phyloP scores from a whole-genome alignment of 1,140 invertebrate genomes.

The Neuroterus valhalla region DNA sequence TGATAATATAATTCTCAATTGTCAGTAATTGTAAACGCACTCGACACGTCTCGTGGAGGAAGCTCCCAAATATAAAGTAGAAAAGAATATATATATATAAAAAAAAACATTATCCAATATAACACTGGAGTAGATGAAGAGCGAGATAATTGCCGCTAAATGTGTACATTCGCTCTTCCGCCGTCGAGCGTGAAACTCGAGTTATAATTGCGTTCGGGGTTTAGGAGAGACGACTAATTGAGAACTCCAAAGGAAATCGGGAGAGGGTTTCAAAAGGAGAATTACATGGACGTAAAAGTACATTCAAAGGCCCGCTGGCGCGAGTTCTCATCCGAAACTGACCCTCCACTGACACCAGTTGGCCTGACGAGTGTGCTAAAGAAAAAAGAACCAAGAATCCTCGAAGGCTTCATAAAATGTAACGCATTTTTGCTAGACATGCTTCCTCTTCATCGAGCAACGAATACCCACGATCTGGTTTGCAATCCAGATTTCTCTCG shows the following conservation, averaged over 20 bases:
- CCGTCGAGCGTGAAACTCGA: constrained; percentile 24
- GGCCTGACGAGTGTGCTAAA: constrained; percentile 15
- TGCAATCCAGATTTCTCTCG: not conserved
- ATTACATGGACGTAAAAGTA: constrained; percentile 6
- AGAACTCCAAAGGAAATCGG: constrained; percentile 10
- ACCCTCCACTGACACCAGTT: constrained; percentile 22
- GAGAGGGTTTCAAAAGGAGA: constrained; percentile 6
- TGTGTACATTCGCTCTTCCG: constrained; percentile 31
- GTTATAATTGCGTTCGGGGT: constrained; percentile 14
- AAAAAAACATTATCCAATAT: constrained; percentile 14
- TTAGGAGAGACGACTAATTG: constrained; percentile 17
- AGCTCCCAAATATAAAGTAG: constrained; percentile 10
- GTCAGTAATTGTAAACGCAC: constrained; percentile 13
- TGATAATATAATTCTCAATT: constrained; percentile 30
- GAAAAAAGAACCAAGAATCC: constrained; percentile 7
- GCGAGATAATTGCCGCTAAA: constrained; percentile 20
- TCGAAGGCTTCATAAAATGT: constrained; percentile 6
- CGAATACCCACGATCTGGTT: constrained; percentile 8
- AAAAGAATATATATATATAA: constrained; percentile 11
- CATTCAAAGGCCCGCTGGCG: constrained; percentile 39
- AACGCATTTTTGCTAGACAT: not conserved
- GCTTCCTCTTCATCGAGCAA: constrained; percentile 26
- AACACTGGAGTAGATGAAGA: constrained; percentile 13
- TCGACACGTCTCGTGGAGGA: constrained; percentile 28
- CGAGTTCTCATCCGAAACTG: constrained; percentile 38